Base-by-base conservation (phyloP, 2,113 vertebrate genomes). In the Rousettus leschenaultii region DNA sequence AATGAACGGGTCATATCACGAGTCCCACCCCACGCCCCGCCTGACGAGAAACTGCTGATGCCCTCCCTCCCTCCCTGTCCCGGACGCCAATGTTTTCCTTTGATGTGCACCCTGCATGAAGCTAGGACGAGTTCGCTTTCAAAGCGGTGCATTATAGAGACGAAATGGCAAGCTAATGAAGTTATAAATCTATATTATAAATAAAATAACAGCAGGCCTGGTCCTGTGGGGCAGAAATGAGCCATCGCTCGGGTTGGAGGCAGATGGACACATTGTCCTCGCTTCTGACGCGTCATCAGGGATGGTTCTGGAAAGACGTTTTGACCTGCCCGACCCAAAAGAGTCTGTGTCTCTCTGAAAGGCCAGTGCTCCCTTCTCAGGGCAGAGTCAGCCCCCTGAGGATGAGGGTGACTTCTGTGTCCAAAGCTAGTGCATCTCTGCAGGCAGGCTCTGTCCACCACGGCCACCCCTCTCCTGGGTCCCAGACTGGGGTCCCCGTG, bases 381-480 rank as follows among this genome's bases (percentile, higher is more conserved):
- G 73, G 38, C 21, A 3, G 10, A 28, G 15, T 28, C 61, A 18
- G 48, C 59, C 43, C 91, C 45, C 14, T 16, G 4, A 22, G 68
- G 66, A 7, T 1, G 10, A 53, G 84, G 45, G 7, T 24, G n/a
- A 57, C 59, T n/a, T 26, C 14, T 14, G 45, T 28, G 2, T 0
- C 28, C 35, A 0, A 57, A n/a, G 80, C 43, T 15, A 16, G 65
- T 43, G 55, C 24, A 0, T 5, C 35, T 48, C 40, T 95, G 93
- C 71, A 83, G 79, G 92, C 95, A 83, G 79, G 92, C 95, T 33
- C 40, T 66, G 33, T 92, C 86, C 94, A n/a, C 82, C 95, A 57
- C 94, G 91, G 95, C 94, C 97, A 4, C 13, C 95, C 96, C 97
- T 57, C 95, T 80, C 26, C 30, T 7, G 22, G 77, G 26, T 86